Conservation (phyloP, 1,140 invertebrate species). For the Caenorhabditis remanei region DNA sequence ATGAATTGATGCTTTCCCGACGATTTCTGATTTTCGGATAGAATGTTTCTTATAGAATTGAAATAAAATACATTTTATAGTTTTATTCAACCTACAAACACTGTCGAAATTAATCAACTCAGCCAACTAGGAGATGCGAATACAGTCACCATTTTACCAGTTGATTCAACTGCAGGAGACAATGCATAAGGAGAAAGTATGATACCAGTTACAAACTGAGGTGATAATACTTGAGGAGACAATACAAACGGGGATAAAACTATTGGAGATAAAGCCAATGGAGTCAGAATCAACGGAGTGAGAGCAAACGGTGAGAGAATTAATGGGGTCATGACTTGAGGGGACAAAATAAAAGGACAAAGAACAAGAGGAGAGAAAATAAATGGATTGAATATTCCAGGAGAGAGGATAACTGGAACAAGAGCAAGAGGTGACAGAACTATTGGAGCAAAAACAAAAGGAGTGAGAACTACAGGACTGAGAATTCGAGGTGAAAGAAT, state of each 20-base stretch:
- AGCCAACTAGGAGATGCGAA: constrained; percentile 56
- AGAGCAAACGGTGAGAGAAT: constrained; percentile 60
- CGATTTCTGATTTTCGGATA: constrained; percentile 2
- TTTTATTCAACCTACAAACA: not conserved
- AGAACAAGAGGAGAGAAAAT: constrained; percentile 59
- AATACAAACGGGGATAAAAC: constrained; percentile 62
- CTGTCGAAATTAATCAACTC: not conserved
- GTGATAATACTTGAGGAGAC: constrained; percentile 59
- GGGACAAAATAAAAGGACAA: constrained; percentile 58
- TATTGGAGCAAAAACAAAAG: constrained; percentile 67
- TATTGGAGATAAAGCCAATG: constrained; percentile 51
- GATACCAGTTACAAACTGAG: constrained; percentile 46
- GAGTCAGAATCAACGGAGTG: constrained; percentile 63
- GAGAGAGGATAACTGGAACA: constrained; percentile 67
- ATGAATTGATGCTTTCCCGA: not conserved
- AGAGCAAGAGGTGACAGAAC: constrained; percentile 71
- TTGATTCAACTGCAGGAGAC: constrained; percentile 54
- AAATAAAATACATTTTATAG: not conserved
- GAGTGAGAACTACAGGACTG: constrained; percentile 68
- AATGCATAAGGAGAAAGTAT: constrained; percentile 63
- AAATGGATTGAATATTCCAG: constrained; percentile 52
- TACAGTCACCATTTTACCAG: constrained; percentile 9
- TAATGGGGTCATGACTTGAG: constrained; percentile 57
- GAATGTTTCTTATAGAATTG: too few species aligned
- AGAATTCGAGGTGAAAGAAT: constrained; percentile 70